Base-by-base conservation (phyloP, 2,797 vertebrate genomes). In the Rhincodon typus region DNA sequence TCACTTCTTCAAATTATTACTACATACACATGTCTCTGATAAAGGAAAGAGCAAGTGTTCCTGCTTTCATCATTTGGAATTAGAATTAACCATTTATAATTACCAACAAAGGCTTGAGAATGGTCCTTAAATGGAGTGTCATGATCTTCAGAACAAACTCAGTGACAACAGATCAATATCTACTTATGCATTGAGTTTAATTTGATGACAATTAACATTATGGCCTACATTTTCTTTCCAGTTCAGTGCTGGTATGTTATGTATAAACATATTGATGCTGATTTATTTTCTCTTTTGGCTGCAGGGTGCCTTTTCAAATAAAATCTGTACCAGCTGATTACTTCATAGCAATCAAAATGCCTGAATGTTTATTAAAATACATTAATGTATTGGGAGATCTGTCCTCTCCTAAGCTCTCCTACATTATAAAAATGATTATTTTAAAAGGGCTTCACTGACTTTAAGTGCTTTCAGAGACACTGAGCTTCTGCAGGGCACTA, bases 41-140 rank as follows among this genome's bases (percentile, higher is more conserved):
- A 42, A 34, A 69, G 91, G 25, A 94, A 94, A 67, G n/a, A 70
- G 91, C 66, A 72, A 94, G 1, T 46, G 34, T 13, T 70, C 21
- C 91, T 94, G 93, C n/a, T 94, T 62, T 57, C 27, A 94, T 72
- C 15, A 72, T 57, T 57, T 46, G 38, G 66, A 94, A 94, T 66
- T 94, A 57, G 38, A 70, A 42, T 70, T 84, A 38, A 42, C 21
- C 12, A 66, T 88, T 57, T 15, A 57, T 30, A 57, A 57, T 57
- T 57, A 57, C 25, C 57, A 62, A 62, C 57, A 88, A 88, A 57
- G 3, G 46, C 27, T 87, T 88, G 34, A 17, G 57, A 57, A 57
- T 53, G 50, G 4, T 57, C 86, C 10, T 62, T 8, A 88, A 88
- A 27, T 57, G 27, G 53, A 57, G 13, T 57, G 86, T 88, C 50